Base-by-base conservation (phyloP, 2,888 invertebrate genomes). In the Spilarctia lutea region DNA sequence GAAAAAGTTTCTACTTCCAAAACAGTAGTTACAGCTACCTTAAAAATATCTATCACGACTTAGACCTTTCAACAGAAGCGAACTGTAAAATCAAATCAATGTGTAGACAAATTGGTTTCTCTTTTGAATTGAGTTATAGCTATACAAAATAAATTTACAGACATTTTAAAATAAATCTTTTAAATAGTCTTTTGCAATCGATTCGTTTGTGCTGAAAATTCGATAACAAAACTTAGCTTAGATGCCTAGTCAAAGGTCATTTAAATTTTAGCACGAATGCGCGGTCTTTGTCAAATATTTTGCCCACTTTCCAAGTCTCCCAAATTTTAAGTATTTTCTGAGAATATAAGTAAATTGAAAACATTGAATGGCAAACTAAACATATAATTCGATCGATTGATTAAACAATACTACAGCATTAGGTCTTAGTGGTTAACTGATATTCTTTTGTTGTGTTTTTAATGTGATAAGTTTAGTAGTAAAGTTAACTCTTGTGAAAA, bases 61-160 rank as follows among this genome's bases (percentile, higher is more conserved):
- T 72, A 67, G n/a, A 76, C 74, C 76, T 77, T 82, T 76, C 74
- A 79, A 66, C 76, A 78, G 71, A 77, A 60, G 67, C 0, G 52
- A 78, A 77, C 85, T 78, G 82, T 85, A 74, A 84, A 84, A 84
- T 82, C 72, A 71, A 85, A 83, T 85, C 68, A 78, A 69, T 67
- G 67, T 72, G 20, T 67, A 75, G 33, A 72, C 78, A 69, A 69
- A 69, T 69, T 69, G 75, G 60, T 77, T 81, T 85, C 82, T 81
- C 76, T 79, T 84, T 76, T 77, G 81, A 84, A 84, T 85, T 81
- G 79, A 80, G 83, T 84, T 85, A 76, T 69, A 33, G 48, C 65
- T 70, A 79, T 78, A 84, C 79, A 83, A 85, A 75, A n/a, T 79
- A 72, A 73, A 75, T 78, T 85, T 83, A 79, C 73, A 83, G 74